Evolutionary conservation across 2,113 vertebrate genomes (phyloP).

Genomic region (Ammodytes marinus): DNA sequence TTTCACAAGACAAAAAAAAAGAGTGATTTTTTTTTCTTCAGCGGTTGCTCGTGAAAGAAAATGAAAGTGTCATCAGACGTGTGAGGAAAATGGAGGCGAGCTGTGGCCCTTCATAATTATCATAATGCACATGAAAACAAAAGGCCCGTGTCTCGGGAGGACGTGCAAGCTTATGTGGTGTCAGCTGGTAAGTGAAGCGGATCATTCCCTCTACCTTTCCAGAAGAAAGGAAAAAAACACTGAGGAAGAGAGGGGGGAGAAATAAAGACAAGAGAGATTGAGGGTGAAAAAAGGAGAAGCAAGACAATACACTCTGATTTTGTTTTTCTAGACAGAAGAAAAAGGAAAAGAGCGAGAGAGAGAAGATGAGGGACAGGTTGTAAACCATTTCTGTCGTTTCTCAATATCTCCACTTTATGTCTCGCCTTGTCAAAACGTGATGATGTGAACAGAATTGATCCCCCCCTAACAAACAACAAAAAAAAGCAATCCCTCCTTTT

Average conservation of each 20-base stretch:
- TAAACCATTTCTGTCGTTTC: conserved; percentile 80
- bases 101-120: conserved; percentile 81
- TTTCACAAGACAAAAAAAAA: conserved; percentile 45
- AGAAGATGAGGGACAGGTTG: conserved; percentile 76
- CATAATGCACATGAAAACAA: conserved; percentile 83
- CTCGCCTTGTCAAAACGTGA: conserved; percentile 83
- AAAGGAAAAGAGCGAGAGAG: conserved; percentile 47
- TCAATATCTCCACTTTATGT: conserved; percentile 84
- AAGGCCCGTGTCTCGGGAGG: conserved; percentile 77
- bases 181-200: conserved; percentile 81
- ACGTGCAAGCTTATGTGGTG: conserved; percentile 79
- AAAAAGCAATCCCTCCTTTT: conserved; percentile 83
- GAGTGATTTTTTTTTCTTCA: conserved; percentile 1
- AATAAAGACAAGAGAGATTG: conserved; percentile 42
- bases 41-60: conserved; percentile 46
- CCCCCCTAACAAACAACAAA: conserved; percentile 80
- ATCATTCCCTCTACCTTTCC: conserved; percentile 80
- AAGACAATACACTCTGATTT: conserved; percentile 76
- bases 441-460: conserved; percentile 84
- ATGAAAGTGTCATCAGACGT: conserved; percentile 69
- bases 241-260: conserved; percentile 21
- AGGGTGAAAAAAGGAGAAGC: conserved; percentile 45
- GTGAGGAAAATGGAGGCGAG: conserved; percentile 74
- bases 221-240: conserved; percentile 24
- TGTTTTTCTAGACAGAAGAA: conserved; percentile 56